Evolutionary conservation across 1,140 invertebrate genomes (phyloP).

Genomic region (Ceratina japonica): DNA sequence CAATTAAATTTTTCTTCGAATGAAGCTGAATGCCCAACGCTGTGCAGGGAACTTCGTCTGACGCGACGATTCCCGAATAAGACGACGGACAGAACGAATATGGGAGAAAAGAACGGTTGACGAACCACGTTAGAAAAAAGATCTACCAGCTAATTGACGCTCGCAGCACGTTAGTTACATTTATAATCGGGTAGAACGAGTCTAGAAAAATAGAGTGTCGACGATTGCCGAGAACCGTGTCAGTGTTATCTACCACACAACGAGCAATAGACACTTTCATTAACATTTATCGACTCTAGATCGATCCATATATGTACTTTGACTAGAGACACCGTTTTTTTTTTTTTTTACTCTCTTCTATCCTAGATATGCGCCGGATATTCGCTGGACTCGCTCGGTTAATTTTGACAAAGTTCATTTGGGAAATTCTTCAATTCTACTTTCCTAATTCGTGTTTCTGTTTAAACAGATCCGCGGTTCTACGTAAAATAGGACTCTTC

Average conservation of each 20-base stretch:
- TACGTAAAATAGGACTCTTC: slow-evolving; percentile 29
- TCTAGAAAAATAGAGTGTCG: slow-evolving; percentile 47
- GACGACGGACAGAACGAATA: too few species aligned
- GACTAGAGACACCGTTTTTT: not conserved
- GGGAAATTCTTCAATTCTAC: not conserved
- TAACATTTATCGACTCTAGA: slow-evolving; percentile 28
- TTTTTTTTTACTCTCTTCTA: not conserved
- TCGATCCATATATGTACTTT: not conserved
- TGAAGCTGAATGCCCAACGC: too few species aligned
- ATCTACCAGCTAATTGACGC: too few species aligned
- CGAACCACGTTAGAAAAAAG: too few species aligned
- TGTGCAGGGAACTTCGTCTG: too few species aligned
- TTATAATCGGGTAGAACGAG: too few species aligned
- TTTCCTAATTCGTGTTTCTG: not conserved
- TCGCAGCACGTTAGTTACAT: not conserved
- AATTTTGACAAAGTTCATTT: not conserved
- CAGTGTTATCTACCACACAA: slow-evolving; percentile 23
- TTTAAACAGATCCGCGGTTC: not conserved
- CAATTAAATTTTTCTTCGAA: too few species aligned
- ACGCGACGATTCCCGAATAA: too few species aligned
- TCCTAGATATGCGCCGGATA: slow-evolving; percentile 11
- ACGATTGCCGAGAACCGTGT: slow-evolving; percentile 13
- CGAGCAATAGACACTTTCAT: slow-evolving; percentile 39
- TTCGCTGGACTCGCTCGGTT: not conserved
- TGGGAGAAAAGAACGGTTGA: too few species aligned